Conservation (phyloP, 2,888 invertebrate genomes). For the Selenia dentaria region DNA sequence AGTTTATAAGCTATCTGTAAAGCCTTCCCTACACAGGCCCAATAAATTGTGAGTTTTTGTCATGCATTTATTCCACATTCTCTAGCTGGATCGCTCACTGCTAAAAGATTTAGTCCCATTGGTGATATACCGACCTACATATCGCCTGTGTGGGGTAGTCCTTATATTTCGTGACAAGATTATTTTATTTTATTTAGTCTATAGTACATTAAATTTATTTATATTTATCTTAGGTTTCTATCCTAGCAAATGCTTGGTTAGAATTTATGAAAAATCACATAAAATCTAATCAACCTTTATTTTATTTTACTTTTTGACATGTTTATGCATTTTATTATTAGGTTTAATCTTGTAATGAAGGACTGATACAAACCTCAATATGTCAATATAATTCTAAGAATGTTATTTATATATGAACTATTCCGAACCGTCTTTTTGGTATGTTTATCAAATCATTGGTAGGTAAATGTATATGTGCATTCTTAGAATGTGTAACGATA, state of each 20-base stretch:
- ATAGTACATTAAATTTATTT: conserved; percentile 36
- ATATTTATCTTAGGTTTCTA: conserved; percentile 48
- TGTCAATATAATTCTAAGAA: conserved; percentile 44
- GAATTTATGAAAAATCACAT: conserved; percentile 45
- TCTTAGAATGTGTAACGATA: conserved; percentile 36
- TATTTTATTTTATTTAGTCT: conserved; percentile 24
- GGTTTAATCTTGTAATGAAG: conserved; percentile 53
- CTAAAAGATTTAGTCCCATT: too few relatives aligned
- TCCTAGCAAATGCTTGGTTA: conserved; percentile 48
- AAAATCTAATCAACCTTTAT: conserved; percentile 52
- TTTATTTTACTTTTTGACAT: conserved; percentile 71
- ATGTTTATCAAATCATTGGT: conserved; percentile 32
- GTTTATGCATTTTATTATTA: conserved; percentile 53
- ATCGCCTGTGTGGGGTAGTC: not conserved
- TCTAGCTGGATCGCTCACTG: too few relatives aligned
- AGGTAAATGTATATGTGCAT: conserved; percentile 28
- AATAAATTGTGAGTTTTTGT: not conserved
- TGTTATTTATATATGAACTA: conserved; percentile 35
- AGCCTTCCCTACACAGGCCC: not conserved
- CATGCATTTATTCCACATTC: too few relatives aligned
- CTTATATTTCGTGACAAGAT: conserved; percentile 25
- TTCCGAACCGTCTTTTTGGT: conserved; percentile 34
- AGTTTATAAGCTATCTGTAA: conserved; percentile 15
- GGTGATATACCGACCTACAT: too few relatives aligned
- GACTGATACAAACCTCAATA: conserved; percentile 57